phyloP scores from a whole-genome alignment of 2,888 invertebrate species.

The Diarsia brunnea region DNA sequence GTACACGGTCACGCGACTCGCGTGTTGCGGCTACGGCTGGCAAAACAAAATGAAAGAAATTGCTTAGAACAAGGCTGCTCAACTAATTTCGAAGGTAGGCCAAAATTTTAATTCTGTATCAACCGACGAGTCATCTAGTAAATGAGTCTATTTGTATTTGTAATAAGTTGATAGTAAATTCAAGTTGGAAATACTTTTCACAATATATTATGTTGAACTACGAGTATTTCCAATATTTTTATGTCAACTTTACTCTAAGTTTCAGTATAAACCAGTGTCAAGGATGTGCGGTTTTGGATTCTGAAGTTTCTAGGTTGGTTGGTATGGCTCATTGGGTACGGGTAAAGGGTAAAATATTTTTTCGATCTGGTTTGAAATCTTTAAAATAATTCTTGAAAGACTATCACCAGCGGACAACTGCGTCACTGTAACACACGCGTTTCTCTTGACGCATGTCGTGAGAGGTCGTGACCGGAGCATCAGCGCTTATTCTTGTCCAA shows the following conservation, averaged over 20 bases:
- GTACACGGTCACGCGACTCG: not conserved
- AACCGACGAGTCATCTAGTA: not conserved
- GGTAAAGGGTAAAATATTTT: not conserved
- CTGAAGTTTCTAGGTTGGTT: not conserved
- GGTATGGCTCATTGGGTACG: not conserved
- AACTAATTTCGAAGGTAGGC: not conserved
- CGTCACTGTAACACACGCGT: not conserved
- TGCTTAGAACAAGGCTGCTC: not conserved
- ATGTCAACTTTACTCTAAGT: not conserved
- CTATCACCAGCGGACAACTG: not conserved
- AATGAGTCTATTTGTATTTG: too few relatives aligned
- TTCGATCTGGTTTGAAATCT: not conserved
- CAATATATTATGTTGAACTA: not conserved
- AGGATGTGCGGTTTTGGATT: not conserved
- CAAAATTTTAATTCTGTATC: not conserved
- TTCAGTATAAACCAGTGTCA: not conserved
- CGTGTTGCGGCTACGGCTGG: not conserved
- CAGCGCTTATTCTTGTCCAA: conserved; percentile 38
- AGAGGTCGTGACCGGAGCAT: not conserved
- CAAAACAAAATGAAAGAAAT: not conserved
- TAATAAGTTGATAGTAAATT: not conserved
- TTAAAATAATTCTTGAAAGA: not conserved
- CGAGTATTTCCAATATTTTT: not conserved
- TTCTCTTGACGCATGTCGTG: not conserved
- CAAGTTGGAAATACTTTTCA: not conserved